Evolutionary conservation across 2,113 vertebrate genomes (phyloP).

Genomic region (Dryoscopus gambensis): DNA sequence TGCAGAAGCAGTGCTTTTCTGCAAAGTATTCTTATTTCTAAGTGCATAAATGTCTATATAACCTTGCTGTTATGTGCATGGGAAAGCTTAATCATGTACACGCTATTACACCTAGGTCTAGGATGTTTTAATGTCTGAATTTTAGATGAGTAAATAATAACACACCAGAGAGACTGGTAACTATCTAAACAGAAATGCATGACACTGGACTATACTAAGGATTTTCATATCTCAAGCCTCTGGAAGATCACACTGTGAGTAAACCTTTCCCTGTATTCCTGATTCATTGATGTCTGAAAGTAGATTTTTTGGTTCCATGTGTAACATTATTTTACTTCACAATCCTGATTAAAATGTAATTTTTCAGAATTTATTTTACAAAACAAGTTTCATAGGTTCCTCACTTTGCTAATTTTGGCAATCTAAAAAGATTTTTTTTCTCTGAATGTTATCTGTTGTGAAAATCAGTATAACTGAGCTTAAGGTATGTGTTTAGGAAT

Average conservation of each 20-base stretch:
- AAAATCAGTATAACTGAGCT: background rate
- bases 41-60: background rate
- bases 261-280: background rate
- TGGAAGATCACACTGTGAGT: conserved; percentile 11
- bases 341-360: background rate
- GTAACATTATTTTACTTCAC: background rate
- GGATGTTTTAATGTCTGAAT: background rate
- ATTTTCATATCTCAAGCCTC: conserved; percentile 8
- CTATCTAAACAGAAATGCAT: background rate
- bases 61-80: background rate
- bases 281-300: background rate
- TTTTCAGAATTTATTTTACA: background rate
- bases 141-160: background rate
- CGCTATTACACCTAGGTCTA: background rate
- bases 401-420: background rate
- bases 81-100: background rate
- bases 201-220: background rate
- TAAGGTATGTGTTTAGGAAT: background rate
- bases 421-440: background rate
- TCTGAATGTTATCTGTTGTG: background rate
- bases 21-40: background rate
- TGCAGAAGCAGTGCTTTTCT: background rate
- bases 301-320: background rate
- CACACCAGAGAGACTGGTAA: background rate
- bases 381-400: background rate